Percentiles rank a stretch among this genome's conserved stretches.
Evolutionary conservation across 2,888 invertebrate genomes (phyloP).

Genomic region (Lutraria lutraria): DNA sequence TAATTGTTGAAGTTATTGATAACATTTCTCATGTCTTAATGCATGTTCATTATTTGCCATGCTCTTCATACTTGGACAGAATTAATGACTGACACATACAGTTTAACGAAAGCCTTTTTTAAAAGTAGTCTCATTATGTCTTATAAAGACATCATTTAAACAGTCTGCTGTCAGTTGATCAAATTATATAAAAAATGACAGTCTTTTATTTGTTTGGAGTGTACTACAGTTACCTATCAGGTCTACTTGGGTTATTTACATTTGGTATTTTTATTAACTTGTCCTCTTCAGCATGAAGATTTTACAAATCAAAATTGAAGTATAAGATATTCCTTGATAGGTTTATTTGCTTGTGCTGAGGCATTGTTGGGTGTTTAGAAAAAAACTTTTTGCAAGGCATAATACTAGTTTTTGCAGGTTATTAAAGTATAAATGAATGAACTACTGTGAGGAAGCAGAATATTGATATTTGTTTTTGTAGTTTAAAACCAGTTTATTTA

Average conservation of each 20-base stretch:
- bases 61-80: neutral
- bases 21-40: constrained; percentile 15
- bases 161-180: neutral
- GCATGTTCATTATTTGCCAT: constrained; percentile 17
- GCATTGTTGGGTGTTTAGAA: too few species aligned
- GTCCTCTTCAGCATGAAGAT: too few species aligned
- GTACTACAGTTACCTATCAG: neutral
- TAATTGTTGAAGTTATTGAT: constrained; percentile 34
- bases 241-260: neutral
- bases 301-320: too few species aligned
- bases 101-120: neutral
- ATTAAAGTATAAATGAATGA: too few species aligned
- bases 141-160: neutral
- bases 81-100: constrained; percentile 13
- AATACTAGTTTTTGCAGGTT: too few species aligned
- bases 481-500: too few species aligned
- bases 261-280: too few species aligned
- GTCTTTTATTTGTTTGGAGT: constrained; percentile 10
- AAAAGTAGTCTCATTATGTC: neutral
- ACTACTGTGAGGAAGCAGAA: too few species aligned
- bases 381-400: too few species aligned
- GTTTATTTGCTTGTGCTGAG: too few species aligned
- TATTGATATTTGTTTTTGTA: too few species aligned
- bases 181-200: neutral
- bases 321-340: too few species aligned